Evolutionary conservation across 2,888 invertebrate species (phyloP).

Genomic region (Dasysyrphus tricinctus): DNA sequence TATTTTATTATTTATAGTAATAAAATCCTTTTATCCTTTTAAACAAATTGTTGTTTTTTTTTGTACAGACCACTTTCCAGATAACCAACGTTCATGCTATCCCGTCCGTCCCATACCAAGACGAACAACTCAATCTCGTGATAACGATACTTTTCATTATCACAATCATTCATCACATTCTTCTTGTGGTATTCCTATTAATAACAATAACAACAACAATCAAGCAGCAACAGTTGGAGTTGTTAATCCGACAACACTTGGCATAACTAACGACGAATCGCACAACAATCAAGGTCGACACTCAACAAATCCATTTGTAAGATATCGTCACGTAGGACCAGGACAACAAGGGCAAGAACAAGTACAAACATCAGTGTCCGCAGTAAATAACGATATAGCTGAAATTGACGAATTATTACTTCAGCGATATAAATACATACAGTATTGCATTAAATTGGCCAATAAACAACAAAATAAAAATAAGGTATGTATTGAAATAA

Average conservation of each 20-base stretch:
- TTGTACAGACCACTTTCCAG: conserved; percentile 78
- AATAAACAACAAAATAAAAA: conserved; percentile 61
- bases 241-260: conserved; percentile 81
- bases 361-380: conserved; percentile 31
- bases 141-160: conserved; percentile 69
- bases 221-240: conserved; percentile 79
- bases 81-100: conserved; percentile 82
- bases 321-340: conserved; percentile 58
- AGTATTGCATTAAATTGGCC: conserved; percentile 65
- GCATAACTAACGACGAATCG: conserved; percentile 61
- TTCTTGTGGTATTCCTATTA: conserved; percentile 48
- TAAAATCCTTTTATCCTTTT: too few species aligned
- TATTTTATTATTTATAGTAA: too few species aligned
- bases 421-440: conserved; percentile 68
- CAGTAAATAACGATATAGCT: conserved; percentile 57
- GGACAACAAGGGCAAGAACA: conserved; percentile 21
- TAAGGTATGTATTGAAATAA: conserved; percentile 39
- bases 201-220: conserved; percentile 65
- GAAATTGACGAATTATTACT: conserved; percentile 65
- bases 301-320: conserved; percentile 61
- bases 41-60: conserved; percentile 1
- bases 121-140: conserved; percentile 64
- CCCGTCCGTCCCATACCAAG: conserved; percentile 83
- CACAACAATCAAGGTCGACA: conserved; percentile 42
- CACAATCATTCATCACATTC: conserved; percentile 74